phyloP scores from a whole-genome alignment of 2,113 vertebrate species.

The Seriola rivoliana region DNA sequence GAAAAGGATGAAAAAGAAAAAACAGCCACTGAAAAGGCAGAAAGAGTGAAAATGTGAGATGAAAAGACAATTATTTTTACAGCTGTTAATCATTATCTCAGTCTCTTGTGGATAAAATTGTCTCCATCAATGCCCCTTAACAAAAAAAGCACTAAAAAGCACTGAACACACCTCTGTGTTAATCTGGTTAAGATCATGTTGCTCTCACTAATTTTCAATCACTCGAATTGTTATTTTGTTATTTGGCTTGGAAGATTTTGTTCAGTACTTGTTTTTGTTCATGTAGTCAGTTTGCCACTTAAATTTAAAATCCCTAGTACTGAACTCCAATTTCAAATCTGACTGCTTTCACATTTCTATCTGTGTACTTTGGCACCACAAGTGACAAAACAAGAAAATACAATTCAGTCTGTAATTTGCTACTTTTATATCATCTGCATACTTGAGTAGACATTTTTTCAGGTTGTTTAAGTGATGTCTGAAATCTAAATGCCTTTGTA shows the following conservation, averaged over 20 bases:
- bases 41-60: slow-evolving; percentile 50
- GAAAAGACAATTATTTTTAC: slow-evolving; percentile 73
- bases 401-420: slow-evolving; percentile 43
- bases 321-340: slow-evolving; percentile 17
- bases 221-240: not conserved
- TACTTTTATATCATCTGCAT: slow-evolving; percentile 57
- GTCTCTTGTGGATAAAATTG: slow-evolving; percentile 49
- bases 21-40: not conserved
- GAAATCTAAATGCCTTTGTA: slow-evolving; percentile 62
- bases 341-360: slow-evolving; percentile 21
- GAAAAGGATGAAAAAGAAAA: not conserved
- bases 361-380: slow-evolving; percentile 1
- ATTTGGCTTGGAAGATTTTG: not conserved
- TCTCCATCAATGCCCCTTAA: slow-evolving; percentile 40
- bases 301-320: slow-evolving; percentile 5
- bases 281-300: not conserved
- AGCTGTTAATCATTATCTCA: slow-evolving; percentile 57
- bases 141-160: slow-evolving; percentile 63
- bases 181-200: slow-evolving; percentile 10
- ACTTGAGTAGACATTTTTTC: slow-evolving; percentile 54
- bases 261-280: not conserved
- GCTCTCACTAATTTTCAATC: slow-evolving; percentile 29
- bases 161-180: slow-evolving; percentile 52
- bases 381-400: not conserved
- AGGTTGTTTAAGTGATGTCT: slow-evolving; percentile 52